A percentile compares a stretch with the other conserved stretches of the same genome.
phyloP scores from a whole-genome alignment of 2,888 invertebrate genomes.

The Ochropleura leucogaster region DNA sequence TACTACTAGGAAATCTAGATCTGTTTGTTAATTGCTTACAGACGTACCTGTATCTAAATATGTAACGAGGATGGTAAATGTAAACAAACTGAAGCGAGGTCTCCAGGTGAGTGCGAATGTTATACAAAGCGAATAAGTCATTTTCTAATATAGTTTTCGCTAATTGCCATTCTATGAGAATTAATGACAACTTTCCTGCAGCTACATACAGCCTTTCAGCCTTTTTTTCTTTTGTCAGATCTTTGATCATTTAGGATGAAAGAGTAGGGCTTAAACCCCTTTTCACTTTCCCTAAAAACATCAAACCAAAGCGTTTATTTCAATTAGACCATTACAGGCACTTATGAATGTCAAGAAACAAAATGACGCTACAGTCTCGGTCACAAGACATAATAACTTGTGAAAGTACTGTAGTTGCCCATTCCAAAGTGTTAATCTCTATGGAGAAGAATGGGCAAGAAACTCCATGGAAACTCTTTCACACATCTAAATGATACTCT shows the following conservation, averaged over 20 bases:
- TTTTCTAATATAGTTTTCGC: not conserved
- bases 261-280: not conserved
- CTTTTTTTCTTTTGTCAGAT: not conserved
- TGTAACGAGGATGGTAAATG: not conserved
- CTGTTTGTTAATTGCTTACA: not conserved
- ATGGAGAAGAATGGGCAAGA: no score
- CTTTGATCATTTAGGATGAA: not conserved
- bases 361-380: no score
- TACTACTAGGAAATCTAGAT: conserved; percentile 5
- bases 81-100: conserved; percentile 1
- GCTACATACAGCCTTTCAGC: no score
- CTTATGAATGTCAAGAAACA: no score
- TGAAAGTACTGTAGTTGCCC: no score
- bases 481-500: not conserved
- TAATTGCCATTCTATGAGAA: not conserved
- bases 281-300: not conserved
- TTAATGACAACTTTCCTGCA: conserved; percentile 7
- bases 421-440: no score
- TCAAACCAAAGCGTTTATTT: no score
- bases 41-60: conserved; percentile 1
- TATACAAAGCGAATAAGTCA: conserved; percentile 14
- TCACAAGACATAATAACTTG: no score
- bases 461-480: no score
- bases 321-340: no score
- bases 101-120: conserved; percentile 1